Conservation (phyloP, 1,140 invertebrate species). For the Lysiphlebus fabarum region DNA sequence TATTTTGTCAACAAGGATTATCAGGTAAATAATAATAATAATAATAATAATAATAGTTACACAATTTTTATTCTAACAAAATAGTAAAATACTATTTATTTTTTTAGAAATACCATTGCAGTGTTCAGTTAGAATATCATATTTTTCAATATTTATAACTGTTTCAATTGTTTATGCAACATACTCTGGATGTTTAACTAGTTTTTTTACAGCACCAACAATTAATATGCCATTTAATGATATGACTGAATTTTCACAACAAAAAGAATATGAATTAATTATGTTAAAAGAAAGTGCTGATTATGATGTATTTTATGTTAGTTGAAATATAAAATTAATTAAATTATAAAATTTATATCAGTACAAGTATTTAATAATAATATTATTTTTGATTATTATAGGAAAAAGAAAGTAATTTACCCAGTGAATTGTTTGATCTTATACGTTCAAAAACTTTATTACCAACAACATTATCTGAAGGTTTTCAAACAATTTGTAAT, state of each 20-base stretch:
- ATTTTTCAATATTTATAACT: constrained; percentile 26
- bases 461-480: constrained; percentile 6
- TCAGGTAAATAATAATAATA: too few relatives aligned
- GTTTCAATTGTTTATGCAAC: constrained; percentile 25
- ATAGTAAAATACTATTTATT: too few relatives aligned
- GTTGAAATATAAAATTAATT: background rate
- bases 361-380: too few relatives aligned
- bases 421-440: background rate
- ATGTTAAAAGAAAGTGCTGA: constrained; percentile 20
- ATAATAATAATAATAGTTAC: too few relatives aligned
- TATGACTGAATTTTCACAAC: constrained; percentile 27
- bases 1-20: too few relatives aligned
- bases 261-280: constrained; percentile 28
- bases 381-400: background rate
- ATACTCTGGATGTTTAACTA: constrained; percentile 32
- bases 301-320: constrained; percentile 20
- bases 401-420: background rate
- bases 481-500: constrained; percentile 25
- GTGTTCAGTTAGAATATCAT: constrained; percentile 31
- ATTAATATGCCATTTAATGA: constrained; percentile 25
- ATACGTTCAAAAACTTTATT: background rate
- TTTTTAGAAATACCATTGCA: constrained; percentile 30
- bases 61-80: too few relatives aligned
- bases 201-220: constrained; percentile 24
- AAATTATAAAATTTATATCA: too few relatives aligned